These are phyloP conservation scores for Drosophila mimetica DNA, from an alignment of 2,888 invertebrate genomes.

Conservation along the genomic window DNA sequence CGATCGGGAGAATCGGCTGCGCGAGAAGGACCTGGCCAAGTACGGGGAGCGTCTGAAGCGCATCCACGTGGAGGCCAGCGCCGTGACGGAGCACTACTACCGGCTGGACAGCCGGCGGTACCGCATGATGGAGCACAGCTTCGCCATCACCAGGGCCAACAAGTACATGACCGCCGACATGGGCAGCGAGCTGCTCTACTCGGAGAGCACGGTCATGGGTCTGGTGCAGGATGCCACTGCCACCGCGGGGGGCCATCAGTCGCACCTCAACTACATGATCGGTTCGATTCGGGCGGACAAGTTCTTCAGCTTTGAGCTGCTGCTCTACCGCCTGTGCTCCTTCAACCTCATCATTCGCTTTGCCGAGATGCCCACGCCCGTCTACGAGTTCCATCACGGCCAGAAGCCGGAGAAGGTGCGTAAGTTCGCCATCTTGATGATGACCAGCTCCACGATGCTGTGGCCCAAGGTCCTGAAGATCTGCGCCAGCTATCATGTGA, in stretches of 20 bases:
- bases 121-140: slow-evolving; percentile 60
- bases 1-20: slow-evolving; percentile 62
- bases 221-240: slow-evolving; percentile 68
- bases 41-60: slow-evolving; percentile 56
- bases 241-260: neutral
- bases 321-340: slow-evolving; percentile 97
- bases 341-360: slow-evolving; percentile 97
- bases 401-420: slow-evolving; percentile 20
- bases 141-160: slow-evolving; percentile 64
- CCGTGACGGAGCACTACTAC: slow-evolving; percentile 57
- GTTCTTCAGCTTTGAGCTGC: slow-evolving; percentile 96
- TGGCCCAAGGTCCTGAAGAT: slow-evolving; percentile 92
- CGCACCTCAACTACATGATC: slow-evolving; percentile 91
- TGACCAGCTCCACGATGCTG: slow-evolving; percentile 91
- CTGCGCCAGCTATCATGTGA: slow-evolving; percentile 93
- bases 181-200: slow-evolving; percentile 58
- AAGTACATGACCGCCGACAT: slow-evolving; percentile 59
- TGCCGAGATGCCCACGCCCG: slow-evolving; percentile 93
- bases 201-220: slow-evolving; percentile 60
- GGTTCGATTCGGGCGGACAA: slow-evolving; percentile 96
- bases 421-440: slow-evolving; percentile 93
- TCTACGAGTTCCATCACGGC: slow-evolving; percentile 87
- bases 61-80: slow-evolving; percentile 52
- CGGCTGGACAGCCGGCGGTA: slow-evolving; percentile 45
- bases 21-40: slow-evolving; percentile 51